Base-by-base conservation (phyloP, 2,888 invertebrate species). In the Xestoiulus laeticollis region DNA sequence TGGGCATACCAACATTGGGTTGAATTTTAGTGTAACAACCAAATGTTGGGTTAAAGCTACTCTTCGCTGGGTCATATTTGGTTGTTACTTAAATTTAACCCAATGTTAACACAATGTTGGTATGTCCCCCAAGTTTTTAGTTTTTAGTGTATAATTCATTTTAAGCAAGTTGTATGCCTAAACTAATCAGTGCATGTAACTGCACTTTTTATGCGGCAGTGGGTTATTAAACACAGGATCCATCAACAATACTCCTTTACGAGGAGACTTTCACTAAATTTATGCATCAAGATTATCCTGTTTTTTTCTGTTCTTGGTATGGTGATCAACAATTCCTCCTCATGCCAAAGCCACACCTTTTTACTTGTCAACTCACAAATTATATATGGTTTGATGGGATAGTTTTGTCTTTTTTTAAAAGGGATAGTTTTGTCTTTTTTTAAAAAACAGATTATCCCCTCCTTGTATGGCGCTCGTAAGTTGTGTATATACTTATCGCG, bases 401-500 rank as follows among this genome's bases (percentile, higher is more conserved):
- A 30, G 78, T 78, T 48, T 78, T 68, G 68, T 68, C 68, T 26
- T 26, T 53, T 53, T n/a, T n/a, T 44, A 44, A 44, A 44, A 44
- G 26, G 68, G 68, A 68, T 68, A 26, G 68, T 68, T 44, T 68
- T 68, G 68, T 68, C 30, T 30, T 14, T 68, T 68, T 38, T 38
- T 48, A 48, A 78, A 78, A 30, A 78, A 78, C 78, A 78, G 30
- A 78, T 78, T 30, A 78, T 78, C 78, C 78, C 78, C 78, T 78
- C 78, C 30, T 78, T 78, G 78, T 30, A 78, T 30, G 30, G 78
- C 30, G 78, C 78, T 78, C 78, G 78, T 30, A 26, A 78, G 78
- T 30, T 78, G 78, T 78, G 78, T 78, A 32, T 16, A 16, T 16
- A 78, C 78, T 78, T 78, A 78, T 78, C 78, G 14, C 78, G 78